Evolutionary conservation across 2,797 vertebrate species (phyloP).

Genomic region (Premnoplex brunnescens): DNA sequence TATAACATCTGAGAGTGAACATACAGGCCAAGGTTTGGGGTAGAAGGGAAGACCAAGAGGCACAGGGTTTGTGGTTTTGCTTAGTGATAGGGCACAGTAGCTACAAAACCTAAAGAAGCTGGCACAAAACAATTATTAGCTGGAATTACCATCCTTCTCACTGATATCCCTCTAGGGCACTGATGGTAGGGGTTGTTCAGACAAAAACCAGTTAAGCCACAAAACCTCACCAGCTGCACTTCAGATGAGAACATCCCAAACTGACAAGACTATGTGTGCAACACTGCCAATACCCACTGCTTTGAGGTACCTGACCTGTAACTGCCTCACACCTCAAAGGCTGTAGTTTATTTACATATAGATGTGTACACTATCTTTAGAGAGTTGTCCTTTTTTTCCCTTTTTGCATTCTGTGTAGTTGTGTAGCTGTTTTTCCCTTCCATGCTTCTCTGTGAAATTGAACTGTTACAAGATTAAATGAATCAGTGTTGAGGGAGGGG

Average conservation of each 20-base stretch:
- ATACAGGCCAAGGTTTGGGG: fast-evolving
- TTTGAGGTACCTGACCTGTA: background rate
- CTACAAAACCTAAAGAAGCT: background rate
- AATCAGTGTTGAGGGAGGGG: background rate
- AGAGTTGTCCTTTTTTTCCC: background rate
- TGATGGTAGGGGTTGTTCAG: background rate
- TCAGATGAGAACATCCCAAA: background rate
- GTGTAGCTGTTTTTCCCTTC: background rate
- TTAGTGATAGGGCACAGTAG: background rate
- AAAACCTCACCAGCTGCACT: background rate
- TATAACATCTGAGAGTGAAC: background rate
- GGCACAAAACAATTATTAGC: background rate
- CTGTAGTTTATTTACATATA: background rate
- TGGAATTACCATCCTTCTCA: background rate
- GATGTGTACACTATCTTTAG: background rate
- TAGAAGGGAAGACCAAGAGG: background rate
- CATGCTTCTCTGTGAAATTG: fast-evolving
- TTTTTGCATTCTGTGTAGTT: background rate
- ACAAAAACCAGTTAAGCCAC: background rate
- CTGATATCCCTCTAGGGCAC: background rate
- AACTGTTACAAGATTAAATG: background rate
- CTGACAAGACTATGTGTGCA: background rate
- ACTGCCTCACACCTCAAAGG: background rate
- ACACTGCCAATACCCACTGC: background rate
- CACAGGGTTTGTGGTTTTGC: background rate